A percentile compares a stretch with the other conserved stretches of the same genome.
Evolutionary conservation across 1,140 invertebrate genomes (phyloP).

Genomic region (Solenopsis fugax): DNA sequence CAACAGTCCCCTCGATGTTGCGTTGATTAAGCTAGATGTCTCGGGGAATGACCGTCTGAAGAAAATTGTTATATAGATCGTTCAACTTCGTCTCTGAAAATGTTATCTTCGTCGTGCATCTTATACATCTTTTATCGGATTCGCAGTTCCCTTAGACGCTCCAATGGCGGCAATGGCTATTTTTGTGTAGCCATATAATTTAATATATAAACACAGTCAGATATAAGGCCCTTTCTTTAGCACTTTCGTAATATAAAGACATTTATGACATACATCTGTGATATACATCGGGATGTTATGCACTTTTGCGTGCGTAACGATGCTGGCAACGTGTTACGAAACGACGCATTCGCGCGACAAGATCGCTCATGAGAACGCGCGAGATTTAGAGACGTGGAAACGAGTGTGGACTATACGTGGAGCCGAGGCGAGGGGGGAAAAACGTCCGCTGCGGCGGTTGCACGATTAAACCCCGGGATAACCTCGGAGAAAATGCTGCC

Average conservation of each 20-base stretch:
- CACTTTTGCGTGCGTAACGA: not conserved
- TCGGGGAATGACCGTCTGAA: not conserved
- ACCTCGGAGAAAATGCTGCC: constrained; percentile 68
- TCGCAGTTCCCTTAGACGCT: not conserved
- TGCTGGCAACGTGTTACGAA: constrained; percentile 27
- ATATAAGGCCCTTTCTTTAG: not conserved
- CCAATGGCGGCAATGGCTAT: too few species aligned
- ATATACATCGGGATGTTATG: not conserved
- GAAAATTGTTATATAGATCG: constrained; percentile 11
- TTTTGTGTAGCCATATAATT: not conserved
- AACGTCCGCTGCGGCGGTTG: constrained; percentile 47
- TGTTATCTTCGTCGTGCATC: too few species aligned
- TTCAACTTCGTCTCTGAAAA: constrained; percentile 15
- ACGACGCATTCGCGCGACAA: constrained; percentile 27
- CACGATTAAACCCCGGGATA: constrained; percentile 71
- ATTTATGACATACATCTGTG: not conserved
- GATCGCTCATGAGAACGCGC: not conserved
- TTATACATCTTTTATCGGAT: not conserved
- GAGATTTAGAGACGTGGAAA: constrained; percentile 42
- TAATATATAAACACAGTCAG: not conserved
- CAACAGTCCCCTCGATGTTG: not conserved
- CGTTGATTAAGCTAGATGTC: constrained; percentile 4
- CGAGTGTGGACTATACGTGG: too few species aligned
- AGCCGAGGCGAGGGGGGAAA: not conserved
- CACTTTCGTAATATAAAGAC: not conserved